These are phyloP conservation scores for Heliangelus exortis DNA, from an alignment of 2,797 vertebrate genomes.

Conservation along the genomic window DNA sequence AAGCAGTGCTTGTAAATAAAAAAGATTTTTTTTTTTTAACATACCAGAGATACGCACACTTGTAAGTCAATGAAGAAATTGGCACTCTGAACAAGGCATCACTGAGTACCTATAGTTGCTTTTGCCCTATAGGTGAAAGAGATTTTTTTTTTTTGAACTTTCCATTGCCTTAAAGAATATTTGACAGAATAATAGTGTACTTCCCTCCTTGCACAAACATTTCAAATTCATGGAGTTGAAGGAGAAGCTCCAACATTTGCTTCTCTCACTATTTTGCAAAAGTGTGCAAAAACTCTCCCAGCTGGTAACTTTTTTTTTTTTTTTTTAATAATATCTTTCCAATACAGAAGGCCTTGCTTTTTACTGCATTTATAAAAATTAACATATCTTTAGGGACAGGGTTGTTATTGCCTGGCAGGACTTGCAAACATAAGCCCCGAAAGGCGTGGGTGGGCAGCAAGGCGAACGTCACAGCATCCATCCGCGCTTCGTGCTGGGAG, in stretches of 20 bases:
- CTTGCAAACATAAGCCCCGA: slow-evolving; percentile 59
- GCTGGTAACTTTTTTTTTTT: fast-evolving
- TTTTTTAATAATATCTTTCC: neutral
- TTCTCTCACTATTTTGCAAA: neutral
- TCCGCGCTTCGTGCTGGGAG: slow-evolving; percentile 42
- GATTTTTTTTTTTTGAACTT: neutral
- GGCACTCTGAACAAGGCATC: neutral
- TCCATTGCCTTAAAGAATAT: neutral
- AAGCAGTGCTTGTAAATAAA: neutral
- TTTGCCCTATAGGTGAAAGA: neutral
- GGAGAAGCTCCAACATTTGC: neutral
- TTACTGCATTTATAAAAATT: neutral
- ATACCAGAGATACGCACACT: neutral
- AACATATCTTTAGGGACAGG: neutral
- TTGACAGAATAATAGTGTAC: neutral
- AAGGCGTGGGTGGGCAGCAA: slow-evolving; percentile 49
- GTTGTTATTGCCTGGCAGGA: slow-evolving; percentile 10
- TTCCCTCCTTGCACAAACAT: neutral
- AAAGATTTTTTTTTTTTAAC: neutral
- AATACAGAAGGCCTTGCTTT: neutral
- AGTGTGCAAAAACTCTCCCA: neutral
- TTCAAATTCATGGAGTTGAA: neutral
- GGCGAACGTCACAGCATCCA: slow-evolving; percentile 55
- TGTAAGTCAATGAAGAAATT: neutral
- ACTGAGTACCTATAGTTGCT: neutral